A percentile compares a stretch with the other conserved stretches of the same genome.
Conservation (phyloP, 2,888 invertebrate species). For the Polia nebulosa region DNA sequence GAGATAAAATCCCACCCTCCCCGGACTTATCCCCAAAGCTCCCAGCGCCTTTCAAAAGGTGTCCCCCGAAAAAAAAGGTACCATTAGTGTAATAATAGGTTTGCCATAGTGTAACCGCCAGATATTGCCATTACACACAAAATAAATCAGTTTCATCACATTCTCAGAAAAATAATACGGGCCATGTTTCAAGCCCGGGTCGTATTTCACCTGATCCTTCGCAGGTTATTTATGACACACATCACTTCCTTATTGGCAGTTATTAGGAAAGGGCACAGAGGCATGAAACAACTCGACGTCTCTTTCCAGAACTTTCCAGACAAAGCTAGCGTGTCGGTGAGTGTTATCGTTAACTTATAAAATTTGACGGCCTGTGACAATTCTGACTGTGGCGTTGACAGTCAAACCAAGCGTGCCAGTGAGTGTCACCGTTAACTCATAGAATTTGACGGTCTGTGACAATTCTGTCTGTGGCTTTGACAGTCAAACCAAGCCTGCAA, state of each 20-base stretch:
- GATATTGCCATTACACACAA: not conserved
- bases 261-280: constrained; percentile 2
- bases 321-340: not conserved
- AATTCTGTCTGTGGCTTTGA: too few species aligned
- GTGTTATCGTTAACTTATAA: not conserved
- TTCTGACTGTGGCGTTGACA: too few species aligned
- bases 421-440: too few species aligned
- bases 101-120: not conserved
- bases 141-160: constrained; percentile 11
- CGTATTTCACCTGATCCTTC: not conserved
- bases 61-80: too few species aligned
- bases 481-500: too few species aligned
- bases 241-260: constrained; percentile 26
- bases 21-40: too few species aligned
- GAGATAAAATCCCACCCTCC: too few species aligned
- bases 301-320: not conserved
- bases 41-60: too few species aligned
- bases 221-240: constrained; percentile 12
- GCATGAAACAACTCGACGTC: not conserved
- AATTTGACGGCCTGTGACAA: too few species aligned
- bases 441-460: too few species aligned
- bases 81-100: too few species aligned
- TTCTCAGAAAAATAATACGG: constrained; percentile 4
- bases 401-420: too few species aligned
- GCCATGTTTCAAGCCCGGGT: not conserved